These are phyloP conservation scores for Habropoda laboriosa DNA, from an alignment of 1,140 invertebrate species.

Conservation along the genomic window DNA sequence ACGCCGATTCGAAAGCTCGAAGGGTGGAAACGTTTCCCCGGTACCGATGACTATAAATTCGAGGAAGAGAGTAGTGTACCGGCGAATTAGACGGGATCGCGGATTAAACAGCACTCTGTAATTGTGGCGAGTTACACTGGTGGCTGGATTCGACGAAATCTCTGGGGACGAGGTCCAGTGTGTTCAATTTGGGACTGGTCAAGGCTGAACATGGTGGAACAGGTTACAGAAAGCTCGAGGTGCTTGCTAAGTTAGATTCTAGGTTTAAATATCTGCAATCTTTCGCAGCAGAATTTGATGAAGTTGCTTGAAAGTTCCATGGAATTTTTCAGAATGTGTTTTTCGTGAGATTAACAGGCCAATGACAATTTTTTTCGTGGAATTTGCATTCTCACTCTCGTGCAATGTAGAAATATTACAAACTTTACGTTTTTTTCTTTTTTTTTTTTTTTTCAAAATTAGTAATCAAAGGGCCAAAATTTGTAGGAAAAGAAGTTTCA, in stretches of 20 bases:
- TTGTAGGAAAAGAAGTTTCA: too few relatives aligned
- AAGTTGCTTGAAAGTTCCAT: background rate
- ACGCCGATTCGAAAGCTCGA: background rate
- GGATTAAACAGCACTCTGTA: conserved; percentile 32
- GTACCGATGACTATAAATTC: conserved; percentile 31
- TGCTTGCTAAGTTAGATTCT: background rate
- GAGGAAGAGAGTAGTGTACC: background rate
- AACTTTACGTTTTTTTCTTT: too few relatives aligned
- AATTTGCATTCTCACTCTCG: too few relatives aligned
- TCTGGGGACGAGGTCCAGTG: background rate
- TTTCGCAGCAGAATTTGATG: background rate
- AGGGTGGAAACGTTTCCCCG: background rate
- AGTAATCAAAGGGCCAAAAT: too few relatives aligned
- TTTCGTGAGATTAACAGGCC: too few relatives aligned
- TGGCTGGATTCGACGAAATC: conserved; percentile 6
- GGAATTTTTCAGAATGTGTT: too few relatives aligned
- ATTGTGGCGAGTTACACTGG: conserved; percentile 12
- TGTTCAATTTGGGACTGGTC: background rate
- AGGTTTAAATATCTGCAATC: background rate
- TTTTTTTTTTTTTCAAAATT: too few relatives aligned
- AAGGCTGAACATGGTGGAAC: too few relatives aligned
- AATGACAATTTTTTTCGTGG: too few relatives aligned
- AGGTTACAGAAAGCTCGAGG: background rate
- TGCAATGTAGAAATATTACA: too few relatives aligned
- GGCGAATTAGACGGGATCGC: conserved; percentile 22